These are phyloP conservation scores for Hippocampus kuda DNA, from an alignment of 2,797 vertebrate genomes.

Conservation along the genomic window DNA sequence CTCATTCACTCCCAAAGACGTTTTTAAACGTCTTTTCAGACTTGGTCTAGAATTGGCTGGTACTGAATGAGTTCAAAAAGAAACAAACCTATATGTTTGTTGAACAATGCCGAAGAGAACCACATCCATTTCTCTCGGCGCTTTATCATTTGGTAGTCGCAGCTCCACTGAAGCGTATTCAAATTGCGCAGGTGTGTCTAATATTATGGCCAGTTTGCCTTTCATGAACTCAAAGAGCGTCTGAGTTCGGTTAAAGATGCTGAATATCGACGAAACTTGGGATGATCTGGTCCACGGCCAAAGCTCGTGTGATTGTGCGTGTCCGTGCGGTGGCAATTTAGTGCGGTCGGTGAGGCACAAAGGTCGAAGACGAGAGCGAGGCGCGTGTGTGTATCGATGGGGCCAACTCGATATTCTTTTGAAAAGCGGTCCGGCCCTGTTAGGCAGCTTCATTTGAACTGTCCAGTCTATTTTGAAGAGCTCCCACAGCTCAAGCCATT, in stretches of 20 bases:
- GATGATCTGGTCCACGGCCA: constrained; percentile 4
- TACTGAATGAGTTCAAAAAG: no score
- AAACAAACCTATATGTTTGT: no score
- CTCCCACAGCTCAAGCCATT: constrained; percentile 44
- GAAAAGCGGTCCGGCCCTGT: neutral
- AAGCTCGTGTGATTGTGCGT: constrained; percentile 5
- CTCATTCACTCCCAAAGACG: no score
- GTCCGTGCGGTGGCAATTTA: constrained; percentile 10
- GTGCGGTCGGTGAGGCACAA: constrained; percentile 19
- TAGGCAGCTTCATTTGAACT: constrained; percentile 25
- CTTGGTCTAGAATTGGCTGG: no score
- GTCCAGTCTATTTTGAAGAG: constrained; percentile 27
- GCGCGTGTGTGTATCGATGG: constrained; percentile 25
- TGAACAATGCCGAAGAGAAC: no score
- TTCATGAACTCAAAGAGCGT: neutral
- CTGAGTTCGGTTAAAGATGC: neutral
- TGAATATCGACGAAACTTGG: neutral
- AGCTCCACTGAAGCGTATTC: neutral
- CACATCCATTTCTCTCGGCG: no score
- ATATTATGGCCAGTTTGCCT: neutral
- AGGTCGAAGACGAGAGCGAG: constrained; percentile 32
- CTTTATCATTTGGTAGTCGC: no score
- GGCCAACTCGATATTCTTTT: constrained; percentile 6
- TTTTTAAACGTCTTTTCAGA: no score
- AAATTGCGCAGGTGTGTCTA: neutral